These are phyloP conservation scores for Procavia capensis DNA, from an alignment of 2,113 vertebrate species.

Conservation along the genomic window DNA sequence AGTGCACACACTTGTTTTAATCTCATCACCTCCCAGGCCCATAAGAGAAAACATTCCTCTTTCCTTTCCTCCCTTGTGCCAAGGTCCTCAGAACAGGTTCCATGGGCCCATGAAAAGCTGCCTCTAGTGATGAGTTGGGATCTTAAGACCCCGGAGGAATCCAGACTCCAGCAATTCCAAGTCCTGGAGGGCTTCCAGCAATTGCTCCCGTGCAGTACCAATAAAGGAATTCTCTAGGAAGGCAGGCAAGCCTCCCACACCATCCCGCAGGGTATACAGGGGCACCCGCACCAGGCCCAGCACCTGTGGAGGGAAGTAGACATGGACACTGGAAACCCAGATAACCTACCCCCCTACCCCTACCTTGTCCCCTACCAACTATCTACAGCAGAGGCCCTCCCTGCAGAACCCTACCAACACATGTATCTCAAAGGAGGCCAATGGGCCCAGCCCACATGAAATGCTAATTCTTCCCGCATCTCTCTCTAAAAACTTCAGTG, in stretches of 20 bases:
- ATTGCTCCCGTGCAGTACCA: slow-evolving; percentile 89
- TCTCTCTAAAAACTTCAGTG: not conserved
- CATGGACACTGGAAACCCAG: not conserved
- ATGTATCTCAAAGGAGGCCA: not conserved
- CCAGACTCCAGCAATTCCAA: slow-evolving; percentile 86
- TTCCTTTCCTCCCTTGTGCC: not conserved
- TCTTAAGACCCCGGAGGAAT: slow-evolving; percentile 69
- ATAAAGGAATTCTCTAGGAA: slow-evolving; percentile 94
- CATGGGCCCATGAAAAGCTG: not conserved
- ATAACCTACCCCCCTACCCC: not conserved
- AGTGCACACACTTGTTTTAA: not conserved
- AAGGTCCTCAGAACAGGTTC: not conserved
- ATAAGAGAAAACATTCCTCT: not conserved
- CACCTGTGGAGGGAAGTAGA: slow-evolving; percentile 84
- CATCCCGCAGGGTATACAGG: slow-evolving; percentile 87
- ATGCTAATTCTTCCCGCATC: not conserved
- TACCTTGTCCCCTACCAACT: not conserved
- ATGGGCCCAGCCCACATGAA: not conserved
- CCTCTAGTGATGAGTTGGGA: not conserved
- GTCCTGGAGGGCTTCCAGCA: slow-evolving; percentile 84
- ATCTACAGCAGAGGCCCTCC: not conserved
- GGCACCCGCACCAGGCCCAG: slow-evolving; percentile 93
- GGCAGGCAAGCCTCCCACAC: slow-evolving; percentile 88
- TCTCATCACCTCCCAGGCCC: not conserved
- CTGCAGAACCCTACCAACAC: not conserved